A percentile compares a stretch with the other conserved stretches of the same genome.
These are phyloP conservation scores for Tragelaphus imberbis DNA, from an alignment of 2,113 vertebrate genomes.

Conservation along the genomic window DNA sequence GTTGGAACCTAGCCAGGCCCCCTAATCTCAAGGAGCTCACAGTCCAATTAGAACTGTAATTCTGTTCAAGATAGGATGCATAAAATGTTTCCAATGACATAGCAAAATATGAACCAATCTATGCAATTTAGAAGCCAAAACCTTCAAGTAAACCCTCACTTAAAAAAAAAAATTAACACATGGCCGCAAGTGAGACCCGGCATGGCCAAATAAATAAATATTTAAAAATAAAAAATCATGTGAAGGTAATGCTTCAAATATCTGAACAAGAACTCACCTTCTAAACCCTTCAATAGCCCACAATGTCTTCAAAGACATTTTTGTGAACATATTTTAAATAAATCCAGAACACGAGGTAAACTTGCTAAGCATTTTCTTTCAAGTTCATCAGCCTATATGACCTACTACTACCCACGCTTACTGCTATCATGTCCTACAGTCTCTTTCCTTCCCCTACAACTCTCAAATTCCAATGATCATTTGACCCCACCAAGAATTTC, in stretches of 20 bases:
- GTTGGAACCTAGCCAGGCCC: background rate
- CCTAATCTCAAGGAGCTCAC: constrained; percentile 3
- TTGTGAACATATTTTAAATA: background rate
- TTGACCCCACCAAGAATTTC: background rate
- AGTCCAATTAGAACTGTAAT: constrained; percentile 7
- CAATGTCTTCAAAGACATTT: constrained; percentile 6
- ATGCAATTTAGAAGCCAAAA: constrained; percentile 29
- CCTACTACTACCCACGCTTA: background rate
- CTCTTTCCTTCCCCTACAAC: background rate
- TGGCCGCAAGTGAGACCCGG: background rate
- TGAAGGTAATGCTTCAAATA: background rate
- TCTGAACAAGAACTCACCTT: background rate
- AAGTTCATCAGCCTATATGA: background rate
- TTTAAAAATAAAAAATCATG: background rate
- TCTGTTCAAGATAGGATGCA: background rate
- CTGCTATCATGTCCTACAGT: background rate
- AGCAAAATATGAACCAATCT: constrained; percentile 29
- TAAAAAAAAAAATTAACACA: constrained; percentile 9
- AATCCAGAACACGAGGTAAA: background rate
- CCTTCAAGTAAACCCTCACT: background rate
- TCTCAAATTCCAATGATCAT: background rate
- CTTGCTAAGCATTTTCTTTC: background rate
- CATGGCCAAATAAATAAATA: background rate
- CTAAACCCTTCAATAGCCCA: background rate
- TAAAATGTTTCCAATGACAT: background rate